A percentile compares a stretch with the other conserved stretches of the same genome.
phyloP scores from a whole-genome alignment of 2,888 invertebrate genomes.

The Cynaeus angustus region DNA sequence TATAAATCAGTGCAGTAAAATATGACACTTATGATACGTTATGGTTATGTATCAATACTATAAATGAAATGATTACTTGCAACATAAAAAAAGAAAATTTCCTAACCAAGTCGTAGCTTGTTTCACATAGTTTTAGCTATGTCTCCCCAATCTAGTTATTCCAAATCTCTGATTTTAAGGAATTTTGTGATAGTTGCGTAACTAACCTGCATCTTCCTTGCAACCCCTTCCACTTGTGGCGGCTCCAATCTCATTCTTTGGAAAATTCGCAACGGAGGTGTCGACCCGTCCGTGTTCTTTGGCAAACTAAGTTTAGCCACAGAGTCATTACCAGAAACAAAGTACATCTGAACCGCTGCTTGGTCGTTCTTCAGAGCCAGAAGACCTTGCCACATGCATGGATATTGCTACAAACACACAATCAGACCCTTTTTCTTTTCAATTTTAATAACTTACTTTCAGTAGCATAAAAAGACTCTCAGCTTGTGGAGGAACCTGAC shows the following conservation, averaged over 20 bases:
- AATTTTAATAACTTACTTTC: constrained; percentile 65
- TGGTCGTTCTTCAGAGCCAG: constrained; percentile 97
- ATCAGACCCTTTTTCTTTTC: not conserved
- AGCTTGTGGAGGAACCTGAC: constrained; percentile 87
- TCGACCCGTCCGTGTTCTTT: constrained; percentile 86
- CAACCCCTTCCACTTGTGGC: constrained; percentile 95
- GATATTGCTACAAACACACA: constrained; percentile 82
- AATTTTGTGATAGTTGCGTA: too few relatives aligned
- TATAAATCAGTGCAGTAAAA: too few relatives aligned
- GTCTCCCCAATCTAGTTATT: too few relatives aligned
- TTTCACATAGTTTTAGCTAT: too few relatives aligned
- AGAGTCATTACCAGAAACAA: constrained; percentile 93
- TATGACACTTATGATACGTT: too few relatives aligned
- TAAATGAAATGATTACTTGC: too few relatives aligned
- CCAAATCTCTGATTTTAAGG: too few relatives aligned
- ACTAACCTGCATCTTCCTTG: constrained; percentile 94
- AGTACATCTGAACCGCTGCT: constrained; percentile 99
- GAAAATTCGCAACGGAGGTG: constrained; percentile 92
- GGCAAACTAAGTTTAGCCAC: constrained; percentile 93
- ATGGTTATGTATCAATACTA: too few relatives aligned
- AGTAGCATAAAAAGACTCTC: constrained; percentile 88
- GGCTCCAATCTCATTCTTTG: constrained; percentile 98
- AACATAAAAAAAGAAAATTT: too few relatives aligned
- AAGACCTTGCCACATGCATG: constrained; percentile 98
- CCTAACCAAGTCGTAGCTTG: too few relatives aligned